These are phyloP conservation scores for Charanyca ferruginea DNA, from an alignment of 2,888 invertebrate genomes.

Conservation along the genomic window DNA sequence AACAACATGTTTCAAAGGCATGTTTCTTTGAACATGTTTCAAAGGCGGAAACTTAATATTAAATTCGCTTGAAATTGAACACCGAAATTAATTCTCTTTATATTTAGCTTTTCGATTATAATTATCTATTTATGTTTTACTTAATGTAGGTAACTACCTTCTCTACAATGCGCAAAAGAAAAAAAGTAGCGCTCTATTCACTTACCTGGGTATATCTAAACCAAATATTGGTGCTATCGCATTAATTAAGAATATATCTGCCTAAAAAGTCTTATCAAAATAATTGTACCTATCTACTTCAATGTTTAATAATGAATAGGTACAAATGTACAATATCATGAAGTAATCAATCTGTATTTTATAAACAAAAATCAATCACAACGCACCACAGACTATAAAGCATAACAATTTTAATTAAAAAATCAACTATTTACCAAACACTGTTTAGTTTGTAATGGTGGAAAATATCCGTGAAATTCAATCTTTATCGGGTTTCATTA, in stretches of 20 bases:
- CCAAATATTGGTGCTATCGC: not conserved
- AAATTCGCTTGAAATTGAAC: not conserved
- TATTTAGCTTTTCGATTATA: not conserved
- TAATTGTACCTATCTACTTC: constrained; percentile 25
- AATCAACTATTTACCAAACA: constrained; percentile 90
- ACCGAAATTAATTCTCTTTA: not conserved
- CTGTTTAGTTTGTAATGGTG: constrained; percentile 87
- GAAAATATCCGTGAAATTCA: constrained; percentile 89
- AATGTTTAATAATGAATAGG: constrained; percentile 50
- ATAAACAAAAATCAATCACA: constrained; percentile 84
- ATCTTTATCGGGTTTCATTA: constrained; percentile 86
- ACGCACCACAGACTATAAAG: constrained; percentile 67
- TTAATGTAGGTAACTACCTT: too few relatives aligned
- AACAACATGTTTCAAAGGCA: too few relatives aligned
- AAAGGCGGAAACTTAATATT: too few relatives aligned
- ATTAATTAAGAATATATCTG: not conserved
- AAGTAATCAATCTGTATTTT: constrained; percentile 60
- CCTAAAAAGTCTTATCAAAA: constrained; percentile 26
- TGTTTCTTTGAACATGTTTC: too few relatives aligned
- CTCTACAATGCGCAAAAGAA: too few relatives aligned
- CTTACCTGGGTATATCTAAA: not conserved
- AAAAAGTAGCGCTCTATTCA: not conserved
- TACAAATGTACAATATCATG: constrained; percentile 42
- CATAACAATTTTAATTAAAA: constrained; percentile 87
- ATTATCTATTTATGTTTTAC: not conserved